phyloP scores from a whole-genome alignment of 1,140 invertebrate genomes.

The Aphis gossypii region DNA sequence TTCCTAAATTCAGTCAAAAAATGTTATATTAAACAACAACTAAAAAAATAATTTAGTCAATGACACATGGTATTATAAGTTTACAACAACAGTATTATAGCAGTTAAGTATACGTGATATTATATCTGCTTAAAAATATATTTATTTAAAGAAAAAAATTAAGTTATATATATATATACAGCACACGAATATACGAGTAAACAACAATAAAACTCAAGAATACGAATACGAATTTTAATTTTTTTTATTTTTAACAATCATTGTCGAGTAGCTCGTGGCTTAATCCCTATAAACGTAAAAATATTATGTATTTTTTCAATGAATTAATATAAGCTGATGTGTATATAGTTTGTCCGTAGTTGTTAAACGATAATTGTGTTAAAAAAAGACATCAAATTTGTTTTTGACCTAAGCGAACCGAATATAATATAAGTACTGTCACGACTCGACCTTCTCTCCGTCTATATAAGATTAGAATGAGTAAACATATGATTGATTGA shows the following conservation, averaged over 20 bases:
- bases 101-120: neutral
- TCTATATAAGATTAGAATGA: neutral
- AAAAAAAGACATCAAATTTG: neutral
- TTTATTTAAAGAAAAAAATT: neutral
- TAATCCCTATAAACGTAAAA: neutral
- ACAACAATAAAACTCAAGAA: neutral
- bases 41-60: neutral
- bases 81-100: neutral
- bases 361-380: neutral
- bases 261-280: neutral
- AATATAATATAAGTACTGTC: neutral
- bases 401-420: neutral
- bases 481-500: conserved; percentile 28
- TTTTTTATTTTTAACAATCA: neutral
- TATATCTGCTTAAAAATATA: neutral
- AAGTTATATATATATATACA: neutral
- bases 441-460: neutral
- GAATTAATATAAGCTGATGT: neutral
- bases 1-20: neutral
- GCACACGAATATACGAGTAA: neutral
- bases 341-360: neutral
- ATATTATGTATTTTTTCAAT: neutral
- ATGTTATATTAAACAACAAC: neutral
- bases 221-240: neutral
- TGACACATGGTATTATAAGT: neutral